Conservation (phyloP, 2,113 vertebrate species). For the Podilymbus podiceps region DNA sequence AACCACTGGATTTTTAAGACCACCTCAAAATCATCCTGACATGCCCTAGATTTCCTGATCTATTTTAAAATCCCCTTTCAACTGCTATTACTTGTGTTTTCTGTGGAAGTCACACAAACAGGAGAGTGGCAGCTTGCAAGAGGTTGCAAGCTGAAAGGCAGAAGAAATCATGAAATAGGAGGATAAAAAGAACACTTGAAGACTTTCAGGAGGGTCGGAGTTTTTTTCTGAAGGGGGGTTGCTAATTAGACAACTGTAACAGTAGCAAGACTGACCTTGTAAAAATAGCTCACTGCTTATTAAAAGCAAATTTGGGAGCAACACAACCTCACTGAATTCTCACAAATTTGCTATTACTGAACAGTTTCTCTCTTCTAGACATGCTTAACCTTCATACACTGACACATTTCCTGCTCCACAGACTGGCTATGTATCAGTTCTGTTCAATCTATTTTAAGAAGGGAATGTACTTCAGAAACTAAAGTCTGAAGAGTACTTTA, state of each 20-base stretch:
- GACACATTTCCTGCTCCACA: background rate
- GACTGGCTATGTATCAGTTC: background rate
- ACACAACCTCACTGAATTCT: background rate
- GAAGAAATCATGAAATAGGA: background rate
- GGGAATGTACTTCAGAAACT: background rate
- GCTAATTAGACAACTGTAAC: background rate
- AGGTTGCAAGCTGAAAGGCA: background rate
- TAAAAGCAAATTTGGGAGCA: background rate
- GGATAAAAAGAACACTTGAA: background rate
- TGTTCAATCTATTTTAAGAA: background rate
- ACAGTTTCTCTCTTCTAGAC: background rate
- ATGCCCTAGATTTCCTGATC: background rate
- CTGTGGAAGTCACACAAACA: background rate
- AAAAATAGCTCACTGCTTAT: background rate
- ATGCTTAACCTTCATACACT: background rate
- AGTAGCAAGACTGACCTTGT: background rate
- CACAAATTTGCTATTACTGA: background rate
- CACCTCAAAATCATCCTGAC: constrained; percentile 7
- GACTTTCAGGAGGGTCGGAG: background rate
- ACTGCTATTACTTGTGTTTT: background rate
- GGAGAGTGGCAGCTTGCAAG: background rate
- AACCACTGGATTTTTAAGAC: background rate
- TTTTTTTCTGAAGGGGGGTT: background rate
- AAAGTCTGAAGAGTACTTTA: background rate
- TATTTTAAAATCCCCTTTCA: constrained; percentile 32